phyloP scores from a whole-genome alignment of 2,888 invertebrate genomes.

The Ormyrus pomaceus region DNA sequence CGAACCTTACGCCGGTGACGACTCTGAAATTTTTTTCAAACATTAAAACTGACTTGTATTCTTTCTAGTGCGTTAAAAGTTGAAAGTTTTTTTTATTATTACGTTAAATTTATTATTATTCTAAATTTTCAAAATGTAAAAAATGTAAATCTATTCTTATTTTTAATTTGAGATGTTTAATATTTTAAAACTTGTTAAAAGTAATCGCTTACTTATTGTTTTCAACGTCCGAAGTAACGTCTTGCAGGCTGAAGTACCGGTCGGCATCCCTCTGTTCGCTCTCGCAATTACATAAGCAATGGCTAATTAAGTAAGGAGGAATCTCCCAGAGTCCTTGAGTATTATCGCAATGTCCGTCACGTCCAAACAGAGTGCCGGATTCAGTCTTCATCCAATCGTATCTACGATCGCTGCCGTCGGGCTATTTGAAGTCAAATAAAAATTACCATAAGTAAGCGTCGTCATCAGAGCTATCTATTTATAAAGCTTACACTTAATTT shows the following conservation, averaged over 20 bases:
- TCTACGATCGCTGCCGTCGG: slow-evolving; percentile 78
- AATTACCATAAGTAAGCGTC: background rate
- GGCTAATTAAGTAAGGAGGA: slow-evolving; percentile 92
- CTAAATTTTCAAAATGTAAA: background rate
- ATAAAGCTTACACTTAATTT: too few relatives aligned
- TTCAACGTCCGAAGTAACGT: slow-evolving; percentile 69
- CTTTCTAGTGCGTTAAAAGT: too few relatives aligned
- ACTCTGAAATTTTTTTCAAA: slow-evolving; percentile 78
- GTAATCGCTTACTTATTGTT: slow-evolving; percentile 66
- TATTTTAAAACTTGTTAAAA: background rate
- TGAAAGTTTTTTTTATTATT: too few relatives aligned
- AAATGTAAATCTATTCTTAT: background rate
- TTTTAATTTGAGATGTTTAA: background rate
- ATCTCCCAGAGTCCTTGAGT: slow-evolving; percentile 90
- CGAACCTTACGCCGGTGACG: slow-evolving; percentile 86
- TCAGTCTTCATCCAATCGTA: slow-evolving; percentile 92
- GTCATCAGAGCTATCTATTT: too few relatives aligned
- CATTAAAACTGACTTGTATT: too few relatives aligned
- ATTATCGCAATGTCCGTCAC: slow-evolving; percentile 67
- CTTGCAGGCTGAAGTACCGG: slow-evolving; percentile 87
- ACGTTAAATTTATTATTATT: too few relatives aligned
- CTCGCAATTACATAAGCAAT: slow-evolving; percentile 93
- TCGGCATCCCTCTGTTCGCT: slow-evolving; percentile 84
- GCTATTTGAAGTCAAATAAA: background rate
- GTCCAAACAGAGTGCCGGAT: slow-evolving; percentile 83